Evolutionary conservation across 2,113 vertebrate species (phyloP), one percentile per base, ranked within the genome.

Genomic region (Phrynosoma platyrhinos): DNA sequence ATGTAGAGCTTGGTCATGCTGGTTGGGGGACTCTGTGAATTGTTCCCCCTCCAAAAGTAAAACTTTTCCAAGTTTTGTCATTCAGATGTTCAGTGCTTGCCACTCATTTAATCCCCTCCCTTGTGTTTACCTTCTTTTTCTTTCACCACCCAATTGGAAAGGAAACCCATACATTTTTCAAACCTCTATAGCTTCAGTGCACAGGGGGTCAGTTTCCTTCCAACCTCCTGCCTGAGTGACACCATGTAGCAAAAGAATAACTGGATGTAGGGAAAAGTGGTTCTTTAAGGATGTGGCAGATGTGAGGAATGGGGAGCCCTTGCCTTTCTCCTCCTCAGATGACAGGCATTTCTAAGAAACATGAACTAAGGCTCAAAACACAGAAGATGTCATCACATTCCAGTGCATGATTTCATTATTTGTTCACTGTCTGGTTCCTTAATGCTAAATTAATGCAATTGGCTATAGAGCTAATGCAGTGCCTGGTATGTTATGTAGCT

Each of bases 391-490:
- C 68, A 84, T 8, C 27, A 23, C 69, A 81, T 90, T 89, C 72
- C 58, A 88, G 79, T 86, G 66, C 85, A 88, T 55, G 36, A 32
- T 85, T 58, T 82, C 82, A 10, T 0, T 74, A 74, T 79, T 92
- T 71, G 30, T 82, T 89, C 88, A 82, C 78, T 64, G 79, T 87
- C 86, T 89, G 36, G 3, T 85, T 62, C 82, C 16, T 40, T 85
- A 88, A 69, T 66, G 20, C 80, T 42, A 30, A 69, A 5, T 87
- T 89, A 88, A 78, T 82, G 42, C 88, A 52, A 53, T 27, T 90
- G 79, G 82, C 91, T 13, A 91, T 71, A 89, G 91, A 74, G 90
- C 84, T 84, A 52, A 7, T 25, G 79, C 42, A 55, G 62, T 66
- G 0, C 52, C 47, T 47, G 5, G 47, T 47, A 47, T 47, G 47